Conservation (phyloP, 2,797 vertebrate species). For the Anguilla pacifica region DNA sequence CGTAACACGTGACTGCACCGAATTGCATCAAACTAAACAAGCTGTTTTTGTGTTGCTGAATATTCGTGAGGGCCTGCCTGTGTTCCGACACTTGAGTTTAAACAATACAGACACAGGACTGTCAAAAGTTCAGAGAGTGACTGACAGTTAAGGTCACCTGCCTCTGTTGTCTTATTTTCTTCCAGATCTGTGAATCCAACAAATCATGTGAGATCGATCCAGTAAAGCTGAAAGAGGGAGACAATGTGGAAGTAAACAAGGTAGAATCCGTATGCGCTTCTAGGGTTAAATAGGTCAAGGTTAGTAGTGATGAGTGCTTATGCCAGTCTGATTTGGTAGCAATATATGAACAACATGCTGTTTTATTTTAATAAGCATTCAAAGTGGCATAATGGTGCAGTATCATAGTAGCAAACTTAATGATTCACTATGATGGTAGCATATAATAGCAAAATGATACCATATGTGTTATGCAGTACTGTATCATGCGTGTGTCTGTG, state of each 20-base stretch:
- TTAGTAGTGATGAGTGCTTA: background rate
- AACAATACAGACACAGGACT: background rate
- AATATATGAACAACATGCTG: background rate
- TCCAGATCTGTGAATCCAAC: slow-evolving; percentile 92
- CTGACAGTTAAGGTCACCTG: background rate
- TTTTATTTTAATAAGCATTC: background rate
- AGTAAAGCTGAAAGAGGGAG: slow-evolving; percentile 90
- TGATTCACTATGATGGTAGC: background rate
- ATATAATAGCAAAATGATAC: background rate
- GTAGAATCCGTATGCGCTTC: slow-evolving; percentile 60
- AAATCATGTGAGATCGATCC: slow-evolving; percentile 98
- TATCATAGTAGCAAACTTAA: background rate
- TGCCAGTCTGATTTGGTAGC: background rate
- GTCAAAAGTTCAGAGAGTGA: background rate
- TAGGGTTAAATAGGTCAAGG: background rate
- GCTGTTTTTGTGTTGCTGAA: background rate
- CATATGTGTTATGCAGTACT: background rate
- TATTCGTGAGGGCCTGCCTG: background rate
- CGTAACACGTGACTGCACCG: background rate
- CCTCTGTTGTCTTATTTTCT: slow-evolving; percentile 19
- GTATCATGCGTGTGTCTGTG: background rate
- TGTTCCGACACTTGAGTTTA: background rate
- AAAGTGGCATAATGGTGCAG: background rate
- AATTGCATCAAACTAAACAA: background rate
- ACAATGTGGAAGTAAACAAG: slow-evolving; percentile 94